Evolutionary conservation across 2,888 invertebrate genomes (phyloP).

Genomic region (Tipula helvola): DNA sequence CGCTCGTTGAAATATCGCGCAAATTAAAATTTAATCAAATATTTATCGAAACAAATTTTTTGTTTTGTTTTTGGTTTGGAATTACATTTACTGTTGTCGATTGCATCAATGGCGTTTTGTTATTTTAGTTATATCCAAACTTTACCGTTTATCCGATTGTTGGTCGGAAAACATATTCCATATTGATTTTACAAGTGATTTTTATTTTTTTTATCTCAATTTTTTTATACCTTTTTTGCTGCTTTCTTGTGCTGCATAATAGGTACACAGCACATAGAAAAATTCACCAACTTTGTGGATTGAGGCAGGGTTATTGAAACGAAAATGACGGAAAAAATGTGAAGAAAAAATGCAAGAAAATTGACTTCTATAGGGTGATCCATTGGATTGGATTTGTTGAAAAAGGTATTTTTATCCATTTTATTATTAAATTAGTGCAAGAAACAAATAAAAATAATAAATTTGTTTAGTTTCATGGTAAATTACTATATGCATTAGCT

Average conservation of each 20-base stretch:
- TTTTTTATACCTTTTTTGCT: neutral
- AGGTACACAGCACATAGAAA: neutral
- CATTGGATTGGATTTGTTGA: neutral
- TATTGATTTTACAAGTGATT: constrained; percentile 4
- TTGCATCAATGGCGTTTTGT: neutral
- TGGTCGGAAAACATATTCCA: neutral
- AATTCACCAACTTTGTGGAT: neutral
- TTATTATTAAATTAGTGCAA: neutral
- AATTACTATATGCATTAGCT: neutral
- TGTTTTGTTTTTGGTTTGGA: neutral
- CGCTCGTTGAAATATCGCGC: neutral
- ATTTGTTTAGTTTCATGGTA: neutral
- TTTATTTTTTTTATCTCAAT: neutral
- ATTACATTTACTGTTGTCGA: neutral
- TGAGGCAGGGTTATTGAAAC: neutral
- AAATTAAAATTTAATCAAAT: neutral
- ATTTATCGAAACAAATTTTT: neutral
- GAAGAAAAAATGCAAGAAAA: neutral
- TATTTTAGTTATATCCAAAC: neutral
- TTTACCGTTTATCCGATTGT: neutral
- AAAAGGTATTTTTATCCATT: neutral
- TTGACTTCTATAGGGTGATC: neutral
- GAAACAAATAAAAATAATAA: neutral
- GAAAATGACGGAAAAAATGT: neutral
- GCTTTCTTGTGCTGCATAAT: neutral